Base-by-base conservation (phyloP, 2,888 invertebrate species). In the Alitta virens region DNA sequence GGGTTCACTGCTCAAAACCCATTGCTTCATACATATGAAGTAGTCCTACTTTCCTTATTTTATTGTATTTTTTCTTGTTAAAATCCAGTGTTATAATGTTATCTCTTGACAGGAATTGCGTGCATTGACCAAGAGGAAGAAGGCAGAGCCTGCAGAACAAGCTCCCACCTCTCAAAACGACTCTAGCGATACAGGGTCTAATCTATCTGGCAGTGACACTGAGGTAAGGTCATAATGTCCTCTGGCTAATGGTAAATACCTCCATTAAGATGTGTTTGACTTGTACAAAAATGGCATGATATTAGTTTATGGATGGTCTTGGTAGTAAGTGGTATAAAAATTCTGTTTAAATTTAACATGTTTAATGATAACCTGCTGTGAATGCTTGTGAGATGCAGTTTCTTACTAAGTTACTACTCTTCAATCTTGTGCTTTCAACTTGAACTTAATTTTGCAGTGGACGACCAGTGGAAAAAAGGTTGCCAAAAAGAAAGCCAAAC, bases 131-230 rank as follows among this genome's bases (percentile, higher is more conserved):
- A 80, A 78, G 60, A 71, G 78, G 49, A 76, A 76, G 51, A 69
- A 74, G 23, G 67, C 69, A 52, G 71, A 71, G 18, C 21, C 27
- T 7, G 60, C 24, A 50, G 14, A 27, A 42, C n/a, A 24, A 40
- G 23, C 43, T 38, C 62, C 67, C 18, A 65, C 58, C 21, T 62
- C 68, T 53, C 33, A 64, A 57, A 60, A 24, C 7, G 46, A 33
- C 2, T 16, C 50, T 60, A 63, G 63, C 67, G 38, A 60, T 63
- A 56, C 67, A 65, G 53, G 62, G 24, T 76, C 77, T 2, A 76
- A 75, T 51, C 77, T 79, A 3, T 79, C 78, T 23, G 75, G 76
- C 51, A 79, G 78, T 71, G 80, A 80, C 72, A 77, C 75, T 65
- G 79, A 80, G 66, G 79, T 79, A 69, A 43, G 60, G 55, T n/a